A percentile compares a stretch with the other conserved stretches of the same genome.
Conservation (phyloP, 2,888 invertebrate species). For the Tipula vernalis region DNA sequence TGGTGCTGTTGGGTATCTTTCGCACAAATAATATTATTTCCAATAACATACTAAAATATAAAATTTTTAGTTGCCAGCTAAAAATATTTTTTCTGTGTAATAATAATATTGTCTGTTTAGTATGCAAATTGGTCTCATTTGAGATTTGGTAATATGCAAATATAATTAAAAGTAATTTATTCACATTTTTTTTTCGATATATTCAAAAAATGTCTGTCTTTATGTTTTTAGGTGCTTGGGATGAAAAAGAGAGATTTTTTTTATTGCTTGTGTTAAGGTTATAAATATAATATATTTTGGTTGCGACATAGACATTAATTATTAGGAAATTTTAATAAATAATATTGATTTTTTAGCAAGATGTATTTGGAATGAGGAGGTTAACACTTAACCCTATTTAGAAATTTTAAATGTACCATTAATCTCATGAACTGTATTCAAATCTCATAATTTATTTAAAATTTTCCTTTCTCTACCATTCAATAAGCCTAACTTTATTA, state of each 20-base stretch:
- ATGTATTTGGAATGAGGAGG: too few relatives aligned
- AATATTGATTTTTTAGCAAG: neutral
- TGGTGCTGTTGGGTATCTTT: neutral
- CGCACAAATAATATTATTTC: neutral
- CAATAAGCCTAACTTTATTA: too few relatives aligned
- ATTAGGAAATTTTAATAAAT: neutral
- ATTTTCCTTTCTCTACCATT: too few relatives aligned
- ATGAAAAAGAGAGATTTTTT: neutral
- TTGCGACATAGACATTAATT: neutral
- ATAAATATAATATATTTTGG: neutral
- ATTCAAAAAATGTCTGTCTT: too few relatives aligned
- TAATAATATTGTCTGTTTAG: neutral
- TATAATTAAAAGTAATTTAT: neutral
- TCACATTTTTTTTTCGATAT: neutral
- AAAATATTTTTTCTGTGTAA: neutral
- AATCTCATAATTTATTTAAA: too few relatives aligned
- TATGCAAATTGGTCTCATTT: neutral
- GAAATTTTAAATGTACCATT: too few relatives aligned
- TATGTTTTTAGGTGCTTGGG: neutral
- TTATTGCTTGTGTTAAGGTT: neutral
- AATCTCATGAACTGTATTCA: too few relatives aligned
- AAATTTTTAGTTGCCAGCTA: neutral
- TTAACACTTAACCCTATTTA: too few relatives aligned
- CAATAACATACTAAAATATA: neutral
- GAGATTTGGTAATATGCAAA: neutral